Percentiles rank a stretch among this genome's conserved stretches.
phyloP scores from a whole-genome alignment of 1,140 invertebrate genomes.

The Drosophila willistoni region DNA sequence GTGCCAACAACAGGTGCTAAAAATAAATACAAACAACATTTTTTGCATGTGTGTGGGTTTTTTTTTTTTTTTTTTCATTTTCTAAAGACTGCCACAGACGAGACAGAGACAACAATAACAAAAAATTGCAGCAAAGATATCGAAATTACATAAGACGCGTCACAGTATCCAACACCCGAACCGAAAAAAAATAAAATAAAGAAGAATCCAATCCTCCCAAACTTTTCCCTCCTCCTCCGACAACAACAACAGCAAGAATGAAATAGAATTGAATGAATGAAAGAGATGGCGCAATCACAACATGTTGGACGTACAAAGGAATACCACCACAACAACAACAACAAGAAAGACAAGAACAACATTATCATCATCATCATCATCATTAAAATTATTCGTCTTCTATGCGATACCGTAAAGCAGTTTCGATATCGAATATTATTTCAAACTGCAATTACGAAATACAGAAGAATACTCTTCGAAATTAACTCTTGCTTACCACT shows the following conservation, averaged over 20 bases:
- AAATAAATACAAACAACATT: conserved; percentile 61
- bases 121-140: conserved; percentile 50
- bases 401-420: neutral
- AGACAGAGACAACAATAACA: conserved; percentile 32
- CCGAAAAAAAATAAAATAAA: neutral
- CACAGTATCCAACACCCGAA: conserved; percentile 25
- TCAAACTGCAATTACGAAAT: conserved; percentile 60
- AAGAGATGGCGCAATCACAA: conserved; percentile 21
- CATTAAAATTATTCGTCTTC: no score
- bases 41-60: neutral
- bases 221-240: neutral
- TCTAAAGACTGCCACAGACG: conserved; percentile 34
- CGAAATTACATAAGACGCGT: conserved; percentile 53
- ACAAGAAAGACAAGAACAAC: neutral
- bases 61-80: neutral
- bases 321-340: conserved; percentile 18
- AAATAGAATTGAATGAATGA: neutral
- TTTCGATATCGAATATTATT: conserved; percentile 42
- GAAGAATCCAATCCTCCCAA: neutral
- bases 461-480: conserved; percentile 8
- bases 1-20: conserved; percentile 71
- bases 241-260: neutral
- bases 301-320: conserved; percentile 12
- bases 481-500: conserved; percentile 41
- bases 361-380: no score